Evolutionary conservation across 2,888 invertebrate species (phyloP).

Genomic region (Nudaria mundana): DNA sequence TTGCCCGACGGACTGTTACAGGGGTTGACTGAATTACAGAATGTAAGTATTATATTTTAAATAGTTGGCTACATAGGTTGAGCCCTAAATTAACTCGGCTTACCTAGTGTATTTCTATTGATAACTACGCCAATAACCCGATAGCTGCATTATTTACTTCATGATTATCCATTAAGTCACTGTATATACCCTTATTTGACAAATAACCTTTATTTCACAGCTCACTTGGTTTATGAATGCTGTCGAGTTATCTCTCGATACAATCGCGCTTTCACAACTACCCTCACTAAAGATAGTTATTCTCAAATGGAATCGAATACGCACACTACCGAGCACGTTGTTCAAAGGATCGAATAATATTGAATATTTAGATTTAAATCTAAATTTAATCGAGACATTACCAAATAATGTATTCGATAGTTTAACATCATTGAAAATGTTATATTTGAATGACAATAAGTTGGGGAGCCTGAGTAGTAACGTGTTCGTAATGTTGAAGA

Average conservation of each 20-base stretch:
- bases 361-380: constrained; percentile 8
- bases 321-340: background rate
- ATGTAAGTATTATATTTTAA: constrained; percentile 25
- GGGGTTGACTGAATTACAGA: constrained; percentile 8
- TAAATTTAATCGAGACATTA: background rate
- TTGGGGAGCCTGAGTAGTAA: constrained; percentile 2
- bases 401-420: constrained; percentile 12
- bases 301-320: background rate
- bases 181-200: no score
- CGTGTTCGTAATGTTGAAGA: constrained; percentile 6
- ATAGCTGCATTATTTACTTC: no score
- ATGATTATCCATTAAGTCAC: no score
- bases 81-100: no score
- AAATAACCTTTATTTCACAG: background rate
- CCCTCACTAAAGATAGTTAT: background rate
- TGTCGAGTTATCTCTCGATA: background rate
- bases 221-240: background rate
- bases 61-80: no score
- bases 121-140: no score
- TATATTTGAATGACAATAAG: constrained; percentile 27
- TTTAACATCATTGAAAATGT: background rate
- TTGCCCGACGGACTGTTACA: constrained; percentile 10
- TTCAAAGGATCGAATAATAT: background rate
- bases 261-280: constrained; percentile 9
- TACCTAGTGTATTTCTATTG: no score